phyloP scores from a whole-genome alignment of 2,888 invertebrate genomes.

The Melinopterus prodromus region DNA sequence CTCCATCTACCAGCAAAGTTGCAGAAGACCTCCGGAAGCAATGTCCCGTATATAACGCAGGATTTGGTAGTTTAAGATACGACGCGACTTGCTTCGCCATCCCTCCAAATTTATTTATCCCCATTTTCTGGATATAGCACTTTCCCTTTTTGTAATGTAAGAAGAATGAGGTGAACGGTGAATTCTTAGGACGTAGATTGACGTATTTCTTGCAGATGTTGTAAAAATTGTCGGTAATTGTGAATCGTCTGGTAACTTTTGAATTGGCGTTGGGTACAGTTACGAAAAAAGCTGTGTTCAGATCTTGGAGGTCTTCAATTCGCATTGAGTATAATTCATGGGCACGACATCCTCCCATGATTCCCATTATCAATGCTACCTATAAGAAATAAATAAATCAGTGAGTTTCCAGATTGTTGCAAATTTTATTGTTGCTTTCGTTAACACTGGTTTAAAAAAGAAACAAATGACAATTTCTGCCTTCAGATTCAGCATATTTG shows the following conservation, averaged over 20 bases:
- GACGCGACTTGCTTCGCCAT: slow-evolving; percentile 36
- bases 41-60: slow-evolving; percentile 37
- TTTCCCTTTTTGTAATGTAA: slow-evolving; percentile 38
- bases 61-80: slow-evolving; percentile 35
- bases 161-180: slow-evolving; percentile 31
- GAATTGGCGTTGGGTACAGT: slow-evolving; percentile 31
- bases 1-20: slow-evolving; percentile 37
- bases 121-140: slow-evolving; percentile 36
- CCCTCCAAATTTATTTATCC: slow-evolving; percentile 36
- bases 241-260: slow-evolving; percentile 37
- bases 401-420: no score
- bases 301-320: background rate
- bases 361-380: background rate
- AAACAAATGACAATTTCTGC: no score
- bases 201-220: slow-evolving; percentile 40
- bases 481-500: no score
- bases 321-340: background rate
- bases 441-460: no score
- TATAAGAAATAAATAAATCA: background rate
- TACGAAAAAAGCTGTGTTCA: background rate
- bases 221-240: slow-evolving; percentile 38
- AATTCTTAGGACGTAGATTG: slow-evolving; percentile 36
- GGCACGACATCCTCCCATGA: background rate
- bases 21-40: slow-evolving; percentile 37
- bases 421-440: no score